These are phyloP conservation scores for Sorex maritimensis DNA, from an alignment of 2,797 vertebrate species.

Conservation along the genomic window DNA sequence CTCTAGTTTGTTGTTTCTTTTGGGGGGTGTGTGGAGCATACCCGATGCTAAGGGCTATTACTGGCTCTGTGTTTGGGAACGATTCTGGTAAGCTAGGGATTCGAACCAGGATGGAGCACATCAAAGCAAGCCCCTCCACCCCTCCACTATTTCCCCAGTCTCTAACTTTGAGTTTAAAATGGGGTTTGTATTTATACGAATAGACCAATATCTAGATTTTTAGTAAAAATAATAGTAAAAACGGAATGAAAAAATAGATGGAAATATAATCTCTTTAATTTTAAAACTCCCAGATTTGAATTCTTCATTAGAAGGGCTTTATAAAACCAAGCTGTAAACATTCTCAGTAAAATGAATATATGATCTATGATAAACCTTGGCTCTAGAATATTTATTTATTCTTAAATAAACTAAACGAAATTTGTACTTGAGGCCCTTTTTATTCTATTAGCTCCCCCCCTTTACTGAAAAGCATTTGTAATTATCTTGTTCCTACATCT, in stretches of 20 bases:
- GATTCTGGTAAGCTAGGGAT: no score
- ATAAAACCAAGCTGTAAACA: conserved; percentile 79
- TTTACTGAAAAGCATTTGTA: conserved; percentile 59
- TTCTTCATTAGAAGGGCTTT: conserved; percentile 65
- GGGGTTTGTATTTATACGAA: conserved; percentile 57
- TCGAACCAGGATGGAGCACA: no score
- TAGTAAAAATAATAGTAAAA: conserved; percentile 72
- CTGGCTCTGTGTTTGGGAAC: no score
- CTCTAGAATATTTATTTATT: conserved; percentile 62
- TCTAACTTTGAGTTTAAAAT: conserved; percentile 74
- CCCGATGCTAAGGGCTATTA: no score
- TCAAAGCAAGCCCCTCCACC: no score
- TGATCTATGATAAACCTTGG: conserved; percentile 68
- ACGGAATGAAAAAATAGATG: conserved; percentile 75
- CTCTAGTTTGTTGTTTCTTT: no score
- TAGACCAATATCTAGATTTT: conserved; percentile 64
- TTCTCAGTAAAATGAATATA: conserved; percentile 72
- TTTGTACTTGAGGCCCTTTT: conserved; percentile 10
- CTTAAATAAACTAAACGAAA: conserved; percentile 76
- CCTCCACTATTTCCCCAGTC: not conserved
- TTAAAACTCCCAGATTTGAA: conserved; percentile 72
- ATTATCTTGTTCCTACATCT: conserved; percentile 53
- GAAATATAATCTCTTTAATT: conserved; percentile 77
- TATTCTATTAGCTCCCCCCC: conserved; percentile 49
- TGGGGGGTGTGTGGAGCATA: no score